Evolutionary conservation across 2,113 vertebrate genomes (phyloP).

Genomic region (Ameiurus melas): DNA sequence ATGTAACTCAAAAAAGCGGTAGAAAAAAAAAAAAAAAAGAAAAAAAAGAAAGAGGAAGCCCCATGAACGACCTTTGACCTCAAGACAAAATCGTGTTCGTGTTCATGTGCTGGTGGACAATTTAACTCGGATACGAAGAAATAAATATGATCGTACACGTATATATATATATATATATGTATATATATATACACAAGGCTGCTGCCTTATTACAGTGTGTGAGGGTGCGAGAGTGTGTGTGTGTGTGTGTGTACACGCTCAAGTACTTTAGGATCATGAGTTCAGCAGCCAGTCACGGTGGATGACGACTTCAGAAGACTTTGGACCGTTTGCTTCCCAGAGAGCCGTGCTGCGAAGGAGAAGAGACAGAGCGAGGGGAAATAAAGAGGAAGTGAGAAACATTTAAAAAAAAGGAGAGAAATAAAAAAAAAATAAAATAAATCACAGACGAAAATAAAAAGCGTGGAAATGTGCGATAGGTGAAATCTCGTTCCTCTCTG

Average conservation of each 20-base stretch:
- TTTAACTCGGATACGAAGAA: constrained; percentile 58
- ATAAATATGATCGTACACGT: constrained; percentile 66
- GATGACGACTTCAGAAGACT: constrained; percentile 64
- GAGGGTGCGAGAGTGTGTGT: not conserved
- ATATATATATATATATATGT: too few relatives aligned
- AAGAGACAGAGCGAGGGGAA: not conserved
- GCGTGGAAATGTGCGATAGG: not conserved
- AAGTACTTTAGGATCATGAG: not conserved
- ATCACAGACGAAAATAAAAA: not conserved
- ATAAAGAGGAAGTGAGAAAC: not conserved
- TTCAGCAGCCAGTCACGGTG: constrained; percentile 4
- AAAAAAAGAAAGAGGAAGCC: constrained; percentile 52
- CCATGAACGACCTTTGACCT: constrained; percentile 45
- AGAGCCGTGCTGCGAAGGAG: constrained; percentile 68
- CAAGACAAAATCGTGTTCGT: constrained; percentile 53
- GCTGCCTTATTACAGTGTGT: not conserved
- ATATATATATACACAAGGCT: too few relatives aligned
- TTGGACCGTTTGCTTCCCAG: constrained; percentile 76
- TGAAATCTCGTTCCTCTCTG: not conserved
- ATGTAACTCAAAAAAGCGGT: constrained; percentile 41
- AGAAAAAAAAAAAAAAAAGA: constrained; percentile 64
- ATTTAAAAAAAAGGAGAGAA: not conserved
- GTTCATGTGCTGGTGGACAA: constrained; percentile 23
- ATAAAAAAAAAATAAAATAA: not conserved
- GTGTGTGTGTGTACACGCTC: not conserved